Evolutionary conservation across 1,140 invertebrate genomes (phyloP).

Genomic region (Caerostris darwini): DNA sequence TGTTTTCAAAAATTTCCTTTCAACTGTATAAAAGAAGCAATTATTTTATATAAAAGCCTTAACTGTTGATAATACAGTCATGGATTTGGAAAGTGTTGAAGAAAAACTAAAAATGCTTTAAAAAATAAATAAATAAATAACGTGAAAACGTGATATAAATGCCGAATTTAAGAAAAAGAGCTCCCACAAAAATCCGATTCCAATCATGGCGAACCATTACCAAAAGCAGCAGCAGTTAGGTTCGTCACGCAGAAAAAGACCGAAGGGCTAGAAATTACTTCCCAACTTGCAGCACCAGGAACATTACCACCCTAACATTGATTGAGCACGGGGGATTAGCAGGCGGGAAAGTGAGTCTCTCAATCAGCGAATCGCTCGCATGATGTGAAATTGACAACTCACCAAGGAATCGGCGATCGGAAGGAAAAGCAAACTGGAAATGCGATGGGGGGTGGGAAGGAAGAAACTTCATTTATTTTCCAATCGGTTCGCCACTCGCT

Average conservation of each 20-base stretch:
- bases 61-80: no score
- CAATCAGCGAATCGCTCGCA: constrained; percentile 15
- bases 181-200: not conserved
- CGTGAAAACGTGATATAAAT: no score
- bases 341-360: not conserved
- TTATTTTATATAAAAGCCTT: no score
- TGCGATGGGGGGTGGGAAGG: not conserved
- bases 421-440: constrained; percentile 51
- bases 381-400: constrained; percentile 60
- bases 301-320: constrained; percentile 15
- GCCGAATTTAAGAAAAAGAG: no score
- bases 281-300: not conserved
- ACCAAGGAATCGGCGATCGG: constrained; percentile 43
- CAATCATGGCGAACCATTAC: not conserved
- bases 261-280: not conserved
- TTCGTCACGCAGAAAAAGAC: not conserved
- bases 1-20: no score
- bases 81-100: no score
- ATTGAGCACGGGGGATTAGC: constrained; percentile 35
- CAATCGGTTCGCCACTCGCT: constrained; percentile 67
- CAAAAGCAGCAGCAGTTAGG: not conserved
- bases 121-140: no score
- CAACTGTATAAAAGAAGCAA: no score
- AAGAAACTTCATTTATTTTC: constrained; percentile 72
- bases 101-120: no score